Evolutionary conservation across 2,888 invertebrate species (phyloP).

Genomic region (Acrobasis repandana): DNA sequence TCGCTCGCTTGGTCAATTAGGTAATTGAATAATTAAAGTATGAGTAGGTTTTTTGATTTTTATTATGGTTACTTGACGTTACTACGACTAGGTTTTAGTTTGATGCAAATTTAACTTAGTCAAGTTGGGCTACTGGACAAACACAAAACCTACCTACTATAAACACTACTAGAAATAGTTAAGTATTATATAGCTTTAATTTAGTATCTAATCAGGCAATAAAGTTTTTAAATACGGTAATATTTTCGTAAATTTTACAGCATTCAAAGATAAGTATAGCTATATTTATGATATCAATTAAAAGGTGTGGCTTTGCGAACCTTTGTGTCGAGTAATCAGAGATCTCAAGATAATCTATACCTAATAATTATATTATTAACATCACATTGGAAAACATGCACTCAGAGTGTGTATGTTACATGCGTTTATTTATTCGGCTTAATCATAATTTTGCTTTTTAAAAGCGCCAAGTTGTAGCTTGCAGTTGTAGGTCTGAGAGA

Average conservation of each 20-base stretch:
- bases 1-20: too few relatives aligned
- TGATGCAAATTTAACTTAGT: too few relatives aligned
- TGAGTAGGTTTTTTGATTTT: too few relatives aligned
- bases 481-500: too few relatives aligned
- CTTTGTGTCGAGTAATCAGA: neutral
- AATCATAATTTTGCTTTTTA: too few relatives aligned
- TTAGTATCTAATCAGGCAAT: neutral
- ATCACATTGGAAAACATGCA: neutral
- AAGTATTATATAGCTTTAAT: neutral
- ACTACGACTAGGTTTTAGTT: too few relatives aligned
- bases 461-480: too few relatives aligned
- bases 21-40: too few relatives aligned
- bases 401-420: neutral
- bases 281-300: neutral
- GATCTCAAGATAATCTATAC: neutral
- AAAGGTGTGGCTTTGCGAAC: constrained; percentile 7
- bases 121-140: too few relatives aligned
- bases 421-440: neutral
- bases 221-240: neutral
- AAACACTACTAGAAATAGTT: neutral
- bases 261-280: neutral
- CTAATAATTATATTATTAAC: constrained; percentile 5
- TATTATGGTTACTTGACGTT: too few relatives aligned
- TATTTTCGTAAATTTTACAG: constrained; percentile 1
- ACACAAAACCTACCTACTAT: too few relatives aligned